Percentiles rank a stretch among this genome's conserved stretches.
These are phyloP conservation scores for Anseranas semipalmata DNA, from an alignment of 2,113 vertebrate genomes.

Conservation along the genomic window DNA sequence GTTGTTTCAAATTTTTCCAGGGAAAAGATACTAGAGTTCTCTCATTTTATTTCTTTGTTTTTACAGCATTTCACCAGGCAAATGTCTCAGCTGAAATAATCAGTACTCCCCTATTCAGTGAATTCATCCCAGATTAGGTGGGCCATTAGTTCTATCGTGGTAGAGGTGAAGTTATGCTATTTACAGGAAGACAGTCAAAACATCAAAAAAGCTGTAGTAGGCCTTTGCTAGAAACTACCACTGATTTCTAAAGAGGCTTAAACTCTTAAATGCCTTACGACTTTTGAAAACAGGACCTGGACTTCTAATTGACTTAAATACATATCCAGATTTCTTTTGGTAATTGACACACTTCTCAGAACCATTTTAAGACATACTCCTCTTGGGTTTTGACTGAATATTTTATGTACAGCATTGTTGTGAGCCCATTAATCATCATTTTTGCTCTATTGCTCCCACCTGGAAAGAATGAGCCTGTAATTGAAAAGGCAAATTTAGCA, in stretches of 20 bases:
- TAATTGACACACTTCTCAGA: neutral
- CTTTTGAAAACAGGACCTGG: neutral
- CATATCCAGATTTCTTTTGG: accelerated
- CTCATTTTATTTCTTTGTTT: neutral
- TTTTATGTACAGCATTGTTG: neutral
- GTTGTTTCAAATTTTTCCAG: neutral
- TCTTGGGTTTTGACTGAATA: neutral
- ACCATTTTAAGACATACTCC: neutral
- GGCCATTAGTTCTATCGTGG: neutral
- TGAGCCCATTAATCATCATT: slow-evolving; percentile 10
- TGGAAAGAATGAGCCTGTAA: slow-evolving; percentile 32
- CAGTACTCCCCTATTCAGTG: neutral
- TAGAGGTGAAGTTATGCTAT: neutral
- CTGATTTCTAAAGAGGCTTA: neutral
- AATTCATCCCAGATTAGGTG: neutral
- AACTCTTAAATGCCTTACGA: neutral
- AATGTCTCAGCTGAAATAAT: neutral
- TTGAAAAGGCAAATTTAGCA: slow-evolving; percentile 46
- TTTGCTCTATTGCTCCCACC: neutral
- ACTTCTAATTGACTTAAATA: neutral
- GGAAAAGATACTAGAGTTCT: neutral
- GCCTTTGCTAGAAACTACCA: neutral
- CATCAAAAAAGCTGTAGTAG: neutral
- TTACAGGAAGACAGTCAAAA: neutral
- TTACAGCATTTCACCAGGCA: neutral